Evolutionary conservation across 2,797 vertebrate species (phyloP).

Genomic region (Oophaga sylvatica): DNA sequence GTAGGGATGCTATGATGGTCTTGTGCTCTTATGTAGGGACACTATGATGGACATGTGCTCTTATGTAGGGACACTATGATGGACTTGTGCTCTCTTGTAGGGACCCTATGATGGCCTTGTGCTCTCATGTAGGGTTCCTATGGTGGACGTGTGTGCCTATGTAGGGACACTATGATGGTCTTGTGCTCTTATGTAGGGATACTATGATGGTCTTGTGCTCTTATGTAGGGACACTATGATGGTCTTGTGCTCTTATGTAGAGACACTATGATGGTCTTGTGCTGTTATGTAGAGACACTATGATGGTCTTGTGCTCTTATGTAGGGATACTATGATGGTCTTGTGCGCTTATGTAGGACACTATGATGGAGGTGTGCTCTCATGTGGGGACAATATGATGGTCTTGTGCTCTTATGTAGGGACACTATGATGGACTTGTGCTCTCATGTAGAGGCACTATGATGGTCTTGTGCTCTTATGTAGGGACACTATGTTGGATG

Average conservation of each 20-base stretch:
- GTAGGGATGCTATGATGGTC: no score
- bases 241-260: no score
- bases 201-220: not conserved
- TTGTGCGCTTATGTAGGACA: not conserved
- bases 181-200: not conserved
- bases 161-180: no score
- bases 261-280: not conserved
- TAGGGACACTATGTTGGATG: not conserved
- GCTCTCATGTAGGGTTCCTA: not conserved
- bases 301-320: not conserved
- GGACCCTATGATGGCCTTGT: no score
- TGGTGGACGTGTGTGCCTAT: no score
- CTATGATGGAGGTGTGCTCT: not conserved
- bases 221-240: not conserved
- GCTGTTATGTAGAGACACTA: not conserved
- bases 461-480: not conserved
- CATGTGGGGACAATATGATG: accelerated
- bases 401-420: no score
- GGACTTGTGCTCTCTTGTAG: not conserved
- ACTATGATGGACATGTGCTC: not conserved
- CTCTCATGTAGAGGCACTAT: no score
- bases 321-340: no score
- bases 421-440: no score
- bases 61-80: not conserved
- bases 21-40: no score